Percentiles rank a stretch among this genome's conserved stretches.
Conservation (phyloP, 2,888 invertebrate species). For the Drosophila yooni region DNA sequence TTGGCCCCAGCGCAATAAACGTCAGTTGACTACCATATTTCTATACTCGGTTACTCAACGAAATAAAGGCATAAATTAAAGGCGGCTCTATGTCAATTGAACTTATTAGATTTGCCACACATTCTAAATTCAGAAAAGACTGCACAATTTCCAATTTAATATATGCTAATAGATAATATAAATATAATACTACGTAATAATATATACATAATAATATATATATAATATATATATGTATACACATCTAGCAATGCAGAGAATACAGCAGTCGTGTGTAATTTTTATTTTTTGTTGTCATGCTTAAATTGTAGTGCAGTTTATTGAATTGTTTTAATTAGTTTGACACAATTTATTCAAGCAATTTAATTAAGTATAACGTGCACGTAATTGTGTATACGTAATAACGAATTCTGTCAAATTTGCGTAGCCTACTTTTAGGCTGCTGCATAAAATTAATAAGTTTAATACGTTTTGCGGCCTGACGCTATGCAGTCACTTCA, state of each 20-base stretch:
- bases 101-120: neutral
- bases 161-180: neutral
- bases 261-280: neutral
- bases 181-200: neutral
- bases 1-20: conserved; percentile 5
- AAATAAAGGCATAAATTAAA: neutral
- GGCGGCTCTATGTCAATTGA: too few relatives aligned
- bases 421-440: conserved; percentile 44
- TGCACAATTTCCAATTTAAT: neutral
- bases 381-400: conserved; percentile 26
- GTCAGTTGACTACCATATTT: conserved; percentile 7
- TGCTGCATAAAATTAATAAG: conserved; percentile 2
- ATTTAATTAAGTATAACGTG: conserved; percentile 13
- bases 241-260: neutral
- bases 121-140: neutral
- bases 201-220: too few relatives aligned
- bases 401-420: conserved; percentile 10
- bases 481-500: neutral
- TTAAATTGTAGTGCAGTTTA: conserved; percentile 19
- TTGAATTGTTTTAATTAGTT: conserved; percentile 55
- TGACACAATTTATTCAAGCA: conserved; percentile 44
- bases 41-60: neutral
- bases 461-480: neutral
- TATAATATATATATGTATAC: too few relatives aligned
- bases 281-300: neutral